Conservation (phyloP, 2,113 vertebrate genomes). For the Leuciscus idus region DNA sequence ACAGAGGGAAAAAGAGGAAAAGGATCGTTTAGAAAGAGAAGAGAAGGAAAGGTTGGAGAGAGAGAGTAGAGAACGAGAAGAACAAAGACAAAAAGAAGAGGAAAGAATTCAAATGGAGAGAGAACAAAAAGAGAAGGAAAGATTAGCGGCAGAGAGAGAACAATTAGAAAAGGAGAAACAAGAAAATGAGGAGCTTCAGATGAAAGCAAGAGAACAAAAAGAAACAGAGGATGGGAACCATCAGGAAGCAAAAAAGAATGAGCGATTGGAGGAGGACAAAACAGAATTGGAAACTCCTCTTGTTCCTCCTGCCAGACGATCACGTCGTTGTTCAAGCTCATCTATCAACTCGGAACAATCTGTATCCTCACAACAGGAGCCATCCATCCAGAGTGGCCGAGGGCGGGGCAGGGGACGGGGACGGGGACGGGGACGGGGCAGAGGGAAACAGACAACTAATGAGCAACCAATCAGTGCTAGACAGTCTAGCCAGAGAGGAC, state of each 20-base stretch:
- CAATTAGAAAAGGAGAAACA: constrained; percentile 25
- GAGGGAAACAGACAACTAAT: not conserved
- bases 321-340: constrained; percentile 57
- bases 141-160: constrained; percentile 4
- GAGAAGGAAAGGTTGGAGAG: constrained; percentile 36
- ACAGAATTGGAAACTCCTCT: not conserved
- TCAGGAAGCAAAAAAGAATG: not conserved
- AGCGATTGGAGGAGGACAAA: not conserved
- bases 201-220: constrained; percentile 32
- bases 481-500: constrained; percentile 9
- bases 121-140: constrained; percentile 27
- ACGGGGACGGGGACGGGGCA: not conserved
- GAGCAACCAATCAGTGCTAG: constrained; percentile 6
- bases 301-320: constrained; percentile 31
- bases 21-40: constrained; percentile 24
- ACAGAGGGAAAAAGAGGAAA: constrained; percentile 32
- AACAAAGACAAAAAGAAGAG: constrained; percentile 3
- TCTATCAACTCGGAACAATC: constrained; percentile 62
- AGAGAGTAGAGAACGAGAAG: constrained; percentile 6
- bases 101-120: constrained; percentile 25
- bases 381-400: constrained; percentile 46
- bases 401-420: constrained; percentile 56
- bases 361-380: constrained; percentile 22
- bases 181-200: constrained; percentile 21
- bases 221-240: not conserved